Evolutionary conservation across 2,888 invertebrate species (phyloP), one percentile per base, ranked within the genome.

Genomic region (Leptopilina syphax): DNA sequence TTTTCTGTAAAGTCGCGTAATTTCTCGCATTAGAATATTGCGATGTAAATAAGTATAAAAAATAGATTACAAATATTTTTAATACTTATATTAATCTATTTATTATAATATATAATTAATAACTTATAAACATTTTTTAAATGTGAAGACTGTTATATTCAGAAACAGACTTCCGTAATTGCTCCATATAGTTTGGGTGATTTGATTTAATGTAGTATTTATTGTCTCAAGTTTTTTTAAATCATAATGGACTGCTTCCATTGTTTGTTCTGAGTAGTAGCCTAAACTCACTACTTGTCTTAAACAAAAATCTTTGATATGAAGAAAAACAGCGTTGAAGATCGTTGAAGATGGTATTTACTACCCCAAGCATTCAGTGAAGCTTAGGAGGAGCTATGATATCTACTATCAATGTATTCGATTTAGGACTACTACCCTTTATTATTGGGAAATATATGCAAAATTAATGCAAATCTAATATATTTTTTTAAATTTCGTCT

Each of bases 321-420:
- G 79, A 41, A 79, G 77, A n/a, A 67, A 54, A 1, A 79, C 76
- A 54, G 79, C 79, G 70, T 78, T 70, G 12, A 70, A 79, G 60
- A 77, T 66, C 13, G 12, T 13, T 77, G 63, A 77, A 79, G 12
- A 77, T 27, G 4, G 76, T 77, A 63, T 79, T 79, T 24, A 79
- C 76, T 10, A 79, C 76, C n/a, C 65, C 60, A 18, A 60, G 63
- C 78, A 78, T 76, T n/a, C 76, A 47, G 18, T 79, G 76, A 3
- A 79, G 60, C 76, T 79, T 77, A 24, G 80, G 77, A 27, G 73
- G 80, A 68, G 77, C 60, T 60, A 77, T 77, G n/a, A 80, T 47
- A 44, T 80, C 70, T n/a, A 80, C n/a, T 60, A 60, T 66, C 66
- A 66, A 66, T 66, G 66, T 66, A 66, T 66, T 24, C n/a, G 27